phyloP scores from a whole-genome alignment of 2,113 vertebrate species.

The Sinosuthora webbiana region DNA sequence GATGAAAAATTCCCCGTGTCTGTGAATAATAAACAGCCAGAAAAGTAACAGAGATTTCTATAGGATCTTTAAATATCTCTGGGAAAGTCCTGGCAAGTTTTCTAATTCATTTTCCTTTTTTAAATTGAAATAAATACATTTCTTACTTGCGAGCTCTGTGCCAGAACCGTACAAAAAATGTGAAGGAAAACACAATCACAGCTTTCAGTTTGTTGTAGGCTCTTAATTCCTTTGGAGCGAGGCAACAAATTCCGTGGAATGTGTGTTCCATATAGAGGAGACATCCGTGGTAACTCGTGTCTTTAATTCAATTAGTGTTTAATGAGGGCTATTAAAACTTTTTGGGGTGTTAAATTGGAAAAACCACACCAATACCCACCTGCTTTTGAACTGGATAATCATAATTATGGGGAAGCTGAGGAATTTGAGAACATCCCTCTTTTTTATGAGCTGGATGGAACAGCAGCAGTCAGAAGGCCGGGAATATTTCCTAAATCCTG shows the following conservation, averaged over 20 bases:
- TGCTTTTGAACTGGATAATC: rapidly evolving
- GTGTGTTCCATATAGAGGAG: neutral
- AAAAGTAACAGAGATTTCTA: neutral
- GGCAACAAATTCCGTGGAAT: neutral
- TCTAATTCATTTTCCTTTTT: neutral
- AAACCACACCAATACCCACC: neutral
- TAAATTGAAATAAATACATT: neutral
- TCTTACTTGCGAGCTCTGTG: neutral
- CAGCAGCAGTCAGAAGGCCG: neutral
- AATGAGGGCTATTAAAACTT: neutral
- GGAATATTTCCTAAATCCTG: neutral
- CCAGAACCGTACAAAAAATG: neutral
- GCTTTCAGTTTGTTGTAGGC: neutral
- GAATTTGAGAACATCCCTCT: neutral
- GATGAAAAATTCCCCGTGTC: neutral
- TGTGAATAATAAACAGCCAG: neutral
- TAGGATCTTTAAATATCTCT: neutral
- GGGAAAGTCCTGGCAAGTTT: neutral
- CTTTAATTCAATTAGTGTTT: neutral
- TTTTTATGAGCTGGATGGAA: neutral
- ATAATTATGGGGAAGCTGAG: neutral
- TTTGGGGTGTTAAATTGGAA: neutral
- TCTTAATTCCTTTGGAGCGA: neutral
- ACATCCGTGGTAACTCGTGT: rapidly evolving
- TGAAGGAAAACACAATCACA: neutral